Evolutionary conservation across 2,113 vertebrate genomes (phyloP).

Genomic region (Lophura nycthemera): DNA sequence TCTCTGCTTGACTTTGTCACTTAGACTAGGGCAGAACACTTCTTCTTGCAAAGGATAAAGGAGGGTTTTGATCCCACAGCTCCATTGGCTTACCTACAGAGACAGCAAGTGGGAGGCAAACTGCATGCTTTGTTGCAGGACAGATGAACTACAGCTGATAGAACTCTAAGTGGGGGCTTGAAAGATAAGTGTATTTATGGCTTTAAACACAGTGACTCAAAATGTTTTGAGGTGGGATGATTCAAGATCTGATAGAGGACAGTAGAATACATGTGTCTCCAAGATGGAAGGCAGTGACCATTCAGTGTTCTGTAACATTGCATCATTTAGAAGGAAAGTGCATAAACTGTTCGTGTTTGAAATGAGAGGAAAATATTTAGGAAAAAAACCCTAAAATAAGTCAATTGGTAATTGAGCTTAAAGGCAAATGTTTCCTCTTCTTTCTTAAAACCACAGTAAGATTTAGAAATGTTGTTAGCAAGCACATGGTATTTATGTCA

Average conservation of each 20-base stretch:
- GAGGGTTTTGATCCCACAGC: background rate
- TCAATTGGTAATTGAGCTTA: background rate
- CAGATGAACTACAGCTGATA: background rate
- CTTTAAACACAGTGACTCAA: background rate
- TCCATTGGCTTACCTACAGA: background rate
- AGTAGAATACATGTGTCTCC: fast-evolving
- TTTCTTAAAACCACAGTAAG: background rate
- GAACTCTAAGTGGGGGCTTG: background rate
- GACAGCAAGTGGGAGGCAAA: background rate
- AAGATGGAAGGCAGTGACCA: background rate
- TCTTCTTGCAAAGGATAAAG: background rate
- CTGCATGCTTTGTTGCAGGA: background rate
- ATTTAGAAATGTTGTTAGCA: background rate
- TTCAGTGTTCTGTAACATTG: background rate
- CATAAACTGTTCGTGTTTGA: background rate
- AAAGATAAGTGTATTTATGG: background rate
- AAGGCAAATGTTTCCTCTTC: background rate
- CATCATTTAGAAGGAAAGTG: background rate
- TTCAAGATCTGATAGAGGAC: background rate
- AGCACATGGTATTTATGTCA: background rate
- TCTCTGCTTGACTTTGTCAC: background rate
- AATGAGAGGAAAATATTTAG: background rate
- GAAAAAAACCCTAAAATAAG: background rate
- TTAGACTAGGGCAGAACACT: background rate
- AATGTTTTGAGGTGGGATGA: background rate